Evolutionary conservation across 2,888 invertebrate genomes (phyloP).

Genomic region (Eilema depressum): DNA sequence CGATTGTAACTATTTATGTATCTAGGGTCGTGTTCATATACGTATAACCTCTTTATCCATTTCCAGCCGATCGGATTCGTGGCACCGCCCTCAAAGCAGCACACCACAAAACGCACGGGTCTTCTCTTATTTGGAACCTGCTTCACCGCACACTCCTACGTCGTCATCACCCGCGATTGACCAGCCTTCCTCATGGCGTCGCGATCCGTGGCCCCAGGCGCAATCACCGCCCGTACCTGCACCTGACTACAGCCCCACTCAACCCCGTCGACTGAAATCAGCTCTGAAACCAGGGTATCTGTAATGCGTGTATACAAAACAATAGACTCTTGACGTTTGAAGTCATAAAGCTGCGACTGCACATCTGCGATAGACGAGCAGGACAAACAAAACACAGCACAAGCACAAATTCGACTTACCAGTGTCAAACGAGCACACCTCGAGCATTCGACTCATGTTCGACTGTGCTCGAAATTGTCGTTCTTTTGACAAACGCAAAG

Average conservation of each 20-base stretch:
- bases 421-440: too few species aligned
- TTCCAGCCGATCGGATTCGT: constrained; percentile 66
- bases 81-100: constrained; percentile 59
- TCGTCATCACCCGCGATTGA: constrained; percentile 38
- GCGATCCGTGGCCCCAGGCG: constrained; percentile 55
- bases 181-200: constrained; percentile 51
- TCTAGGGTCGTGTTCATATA: too few species aligned
- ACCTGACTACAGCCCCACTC: constrained; percentile 75
- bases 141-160: constrained; percentile 48
- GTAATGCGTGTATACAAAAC: constrained; percentile 34
- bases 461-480: too few species aligned
- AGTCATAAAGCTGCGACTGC: background rate
- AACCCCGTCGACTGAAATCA: constrained; percentile 72
- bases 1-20: too few species aligned
- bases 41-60: background rate
- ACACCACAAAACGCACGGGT: constrained; percentile 53
- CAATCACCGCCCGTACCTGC: constrained; percentile 63
- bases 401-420: too few species aligned
- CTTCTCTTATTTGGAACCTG: constrained; percentile 70
- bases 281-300: constrained; percentile 71
- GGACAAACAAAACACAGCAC: too few species aligned
- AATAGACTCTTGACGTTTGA: background rate
- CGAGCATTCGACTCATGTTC: too few species aligned
- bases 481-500: too few species aligned
- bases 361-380: too few species aligned